Evolutionary conservation across 2,888 invertebrate species (phyloP), one percentile per base, ranked within the genome.

Genomic region (Conistra vaccinii): DNA sequence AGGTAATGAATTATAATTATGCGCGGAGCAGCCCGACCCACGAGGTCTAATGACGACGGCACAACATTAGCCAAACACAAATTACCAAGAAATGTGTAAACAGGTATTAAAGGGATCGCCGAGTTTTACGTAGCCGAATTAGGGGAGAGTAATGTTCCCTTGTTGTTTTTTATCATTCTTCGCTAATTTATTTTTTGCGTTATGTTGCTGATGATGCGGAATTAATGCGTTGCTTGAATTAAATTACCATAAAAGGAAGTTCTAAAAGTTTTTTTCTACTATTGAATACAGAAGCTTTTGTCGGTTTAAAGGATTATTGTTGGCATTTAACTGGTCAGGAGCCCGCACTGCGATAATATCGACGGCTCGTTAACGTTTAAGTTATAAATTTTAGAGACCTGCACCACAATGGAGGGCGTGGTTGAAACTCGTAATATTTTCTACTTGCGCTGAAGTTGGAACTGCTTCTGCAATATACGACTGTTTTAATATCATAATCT

Each of bases 21-120:
- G 90, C 90, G 87, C 87, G 81, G 87, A 88, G 90, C 90, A 89
- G 90, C 90, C 87, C 89, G 88, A 90, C 91, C 92, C 89, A 88
- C 90, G 88, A 89, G 91, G 90, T 93, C 91, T 95, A 95, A 96
- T 93, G 95, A 93, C 93, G 92, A 92, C 89, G 91, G 91, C 91
- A 92, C 89, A 94, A 94, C 95, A 95, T 95, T 95, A 95, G 92
- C 93, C 92, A 91, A 93, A 95, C 93, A 94, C 93, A 94, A 95
- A 95, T 95, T 94, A 93, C 93, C 91, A 92, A 92, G 92, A 94
- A 94, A 94, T 92, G 92, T 92, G 94, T 94, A 95, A 95, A 94
- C 93, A 95, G 92, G 94, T 94, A 94, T 93, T 92, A 94, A 93
- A 93, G 87, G 92, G 93, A 92, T 91, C 92, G 91, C 89, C 87